Evolutionary conservation across 1,140 invertebrate genomes (phyloP).

Genomic region (Drosophila quadrilineata): DNA sequence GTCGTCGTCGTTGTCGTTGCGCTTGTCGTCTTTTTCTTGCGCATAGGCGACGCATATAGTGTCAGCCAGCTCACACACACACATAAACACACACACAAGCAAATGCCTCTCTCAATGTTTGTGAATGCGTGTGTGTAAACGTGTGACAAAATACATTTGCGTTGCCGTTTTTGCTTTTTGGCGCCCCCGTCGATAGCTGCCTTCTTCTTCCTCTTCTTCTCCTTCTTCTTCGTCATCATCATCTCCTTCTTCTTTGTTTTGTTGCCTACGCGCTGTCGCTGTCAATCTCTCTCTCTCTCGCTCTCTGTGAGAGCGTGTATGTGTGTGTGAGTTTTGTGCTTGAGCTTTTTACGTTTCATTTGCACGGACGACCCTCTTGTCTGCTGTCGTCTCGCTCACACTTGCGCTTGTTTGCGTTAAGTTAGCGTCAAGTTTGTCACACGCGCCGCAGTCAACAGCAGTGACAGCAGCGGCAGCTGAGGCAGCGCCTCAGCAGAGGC

Average conservation of each 20-base stretch:
- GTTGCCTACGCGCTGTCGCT: constrained; percentile 26
- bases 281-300: constrained; percentile 9
- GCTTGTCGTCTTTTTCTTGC: constrained; percentile 74
- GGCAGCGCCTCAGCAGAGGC: too few relatives aligned
- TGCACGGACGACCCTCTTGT: constrained; percentile 66
- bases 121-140: constrained; percentile 42
- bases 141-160: constrained; percentile 79
- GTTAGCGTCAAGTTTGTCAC: constrained; percentile 78
- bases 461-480: too few relatives aligned
- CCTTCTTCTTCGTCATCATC: too few relatives aligned
- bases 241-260: too few relatives aligned
- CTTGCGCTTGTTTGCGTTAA: constrained; percentile 56
- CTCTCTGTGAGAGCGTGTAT: constrained; percentile 23
- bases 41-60: constrained; percentile 52
- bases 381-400: constrained; percentile 57
- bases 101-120: not conserved
- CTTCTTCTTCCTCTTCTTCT: too few relatives aligned
- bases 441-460: constrained; percentile 35
- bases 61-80: constrained; percentile 55
- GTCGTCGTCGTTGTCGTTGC: constrained; percentile 35
- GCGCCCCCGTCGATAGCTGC: constrained; percentile 35
- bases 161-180: constrained; percentile 70
- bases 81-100: constrained; percentile 15
- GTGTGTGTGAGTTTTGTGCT: constrained; percentile 45
- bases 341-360: constrained; percentile 77